Evolutionary conservation across 1,140 invertebrate species (phyloP), one percentile per base, ranked within the genome.

Genomic region (Drosophila busckii): DNA sequence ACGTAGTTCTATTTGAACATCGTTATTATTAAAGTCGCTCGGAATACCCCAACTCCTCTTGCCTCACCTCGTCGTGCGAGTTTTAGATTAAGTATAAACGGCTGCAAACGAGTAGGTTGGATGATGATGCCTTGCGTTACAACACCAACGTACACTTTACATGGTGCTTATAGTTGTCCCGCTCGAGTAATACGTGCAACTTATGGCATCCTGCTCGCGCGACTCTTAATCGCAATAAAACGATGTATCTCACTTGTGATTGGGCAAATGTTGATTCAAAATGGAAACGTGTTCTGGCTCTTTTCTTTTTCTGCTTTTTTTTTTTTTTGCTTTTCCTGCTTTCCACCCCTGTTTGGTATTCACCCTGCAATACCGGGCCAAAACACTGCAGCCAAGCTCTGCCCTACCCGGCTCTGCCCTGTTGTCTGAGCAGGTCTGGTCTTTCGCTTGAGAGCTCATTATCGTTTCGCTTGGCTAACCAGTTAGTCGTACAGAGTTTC

Each of bases 361-460:
- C n/a, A n/a, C n/a, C n/a, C n/a, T n/a, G n/a, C n/a, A n/a, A n/a
- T n/a, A n/a, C n/a, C n/a, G n/a, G n/a, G n/a, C n/a, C n/a, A n/a
- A n/a, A n/a, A n/a, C n/a, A n/a, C n/a, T n/a, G n/a, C n/a, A n/a
- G n/a, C n/a, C n/a, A n/a, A n/a, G n/a, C n/a, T n/a, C n/a, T n/a
- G n/a, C n/a, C n/a, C n/a, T n/a, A n/a, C n/a, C n/a, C n/a, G n/a
- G n/a, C n/a, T n/a, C n/a, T n/a, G n/a, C n/a, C n/a, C n/a, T n/a
- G n/a, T n/a, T 42, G 46, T 58, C 52, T 70, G 71, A 65, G 65
- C 70, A 70, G 61, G 64, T 46, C 49, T 78, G 60, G 75, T 85
- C 75, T 85, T 85, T 85, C 83, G 83, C 83, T 66, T 85, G 83
- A 85, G 83, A 83, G 83, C 82, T 85, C 83, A 85, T 85, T 85